Evolutionary conservation across 2,797 vertebrate genomes (phyloP).

Genomic region (Smutsia temminckii): DNA sequence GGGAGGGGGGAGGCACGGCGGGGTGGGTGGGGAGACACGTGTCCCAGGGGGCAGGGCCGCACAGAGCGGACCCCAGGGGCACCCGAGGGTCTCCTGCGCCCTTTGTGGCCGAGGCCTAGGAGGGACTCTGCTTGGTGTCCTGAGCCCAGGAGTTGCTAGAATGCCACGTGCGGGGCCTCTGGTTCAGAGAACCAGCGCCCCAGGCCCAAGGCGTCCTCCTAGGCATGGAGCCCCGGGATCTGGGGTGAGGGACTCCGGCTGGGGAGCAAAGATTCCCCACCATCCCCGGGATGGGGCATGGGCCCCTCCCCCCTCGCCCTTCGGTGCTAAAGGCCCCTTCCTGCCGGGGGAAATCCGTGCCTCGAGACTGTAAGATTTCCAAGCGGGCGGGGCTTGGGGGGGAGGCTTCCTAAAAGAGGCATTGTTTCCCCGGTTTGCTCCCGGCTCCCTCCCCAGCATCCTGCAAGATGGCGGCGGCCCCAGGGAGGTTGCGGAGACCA

Average conservation of each 20-base stretch:
- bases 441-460: conserved; percentile 24
- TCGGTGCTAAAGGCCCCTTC: neutral
- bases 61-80: neutral
- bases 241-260: neutral
- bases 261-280: neutral
- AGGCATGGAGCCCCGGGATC: neutral
- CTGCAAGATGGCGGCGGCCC: conserved; percentile 66
- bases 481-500: neutral
- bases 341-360: neutral
- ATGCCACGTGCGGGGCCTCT: neutral
- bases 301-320: neutral
- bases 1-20: neutral
- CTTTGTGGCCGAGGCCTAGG: neutral
- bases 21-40: too few species aligned
- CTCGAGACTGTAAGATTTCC: neutral
- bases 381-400: neutral
- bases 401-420: conserved; percentile 16
- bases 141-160: neutral
- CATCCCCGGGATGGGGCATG: neutral
- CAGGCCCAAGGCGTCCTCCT: neutral
- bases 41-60: neutral
- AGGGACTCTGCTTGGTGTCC: neutral
- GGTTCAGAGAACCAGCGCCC: neutral
- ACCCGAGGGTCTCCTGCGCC: neutral
- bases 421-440: conserved; percentile 10